Conservation (phyloP, 2,113 vertebrate species). For the Pedionomus torquatus region DNA sequence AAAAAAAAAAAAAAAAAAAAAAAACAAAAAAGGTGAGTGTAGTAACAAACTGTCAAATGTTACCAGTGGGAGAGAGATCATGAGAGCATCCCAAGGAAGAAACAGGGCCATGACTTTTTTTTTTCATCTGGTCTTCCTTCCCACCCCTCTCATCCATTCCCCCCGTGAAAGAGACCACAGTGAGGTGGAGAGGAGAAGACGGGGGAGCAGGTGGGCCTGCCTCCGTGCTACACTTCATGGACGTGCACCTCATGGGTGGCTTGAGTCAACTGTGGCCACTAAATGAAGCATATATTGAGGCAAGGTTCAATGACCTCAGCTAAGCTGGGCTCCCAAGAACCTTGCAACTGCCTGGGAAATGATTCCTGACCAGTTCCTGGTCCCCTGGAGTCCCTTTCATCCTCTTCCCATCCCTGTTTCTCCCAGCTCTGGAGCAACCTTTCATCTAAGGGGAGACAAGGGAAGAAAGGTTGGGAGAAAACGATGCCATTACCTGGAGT, state of each 20-base stretch:
- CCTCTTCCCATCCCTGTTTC: rapidly evolving
- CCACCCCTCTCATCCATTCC: not conserved
- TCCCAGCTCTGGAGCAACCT: not conserved
- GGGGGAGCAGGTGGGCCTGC: not conserved
- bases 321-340: not conserved
- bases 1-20: not conserved
- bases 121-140: not conserved
- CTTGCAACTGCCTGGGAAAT: not conserved
- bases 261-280: rapidly evolving
- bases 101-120: not conserved
- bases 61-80: rapidly evolving
- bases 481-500: conserved; percentile 69
- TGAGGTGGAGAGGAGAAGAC: not conserved
- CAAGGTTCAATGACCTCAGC: not conserved
- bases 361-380: not conserved
- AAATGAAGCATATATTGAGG: not conserved
- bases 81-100: not conserved
- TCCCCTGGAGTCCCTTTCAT: not conserved
- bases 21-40: not conserved
- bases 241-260: rapidly evolving
- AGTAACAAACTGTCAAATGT: not conserved
- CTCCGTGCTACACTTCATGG: not conserved
- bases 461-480: not conserved
- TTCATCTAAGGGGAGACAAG: not conserved
- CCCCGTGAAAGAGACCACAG: not conserved